Percentiles rank a stretch among this genome's conserved stretches.
These are phyloP conservation scores for Acipenser ruthenus DNA, from an alignment of 2,797 vertebrate genomes.

Conservation along the genomic window DNA sequence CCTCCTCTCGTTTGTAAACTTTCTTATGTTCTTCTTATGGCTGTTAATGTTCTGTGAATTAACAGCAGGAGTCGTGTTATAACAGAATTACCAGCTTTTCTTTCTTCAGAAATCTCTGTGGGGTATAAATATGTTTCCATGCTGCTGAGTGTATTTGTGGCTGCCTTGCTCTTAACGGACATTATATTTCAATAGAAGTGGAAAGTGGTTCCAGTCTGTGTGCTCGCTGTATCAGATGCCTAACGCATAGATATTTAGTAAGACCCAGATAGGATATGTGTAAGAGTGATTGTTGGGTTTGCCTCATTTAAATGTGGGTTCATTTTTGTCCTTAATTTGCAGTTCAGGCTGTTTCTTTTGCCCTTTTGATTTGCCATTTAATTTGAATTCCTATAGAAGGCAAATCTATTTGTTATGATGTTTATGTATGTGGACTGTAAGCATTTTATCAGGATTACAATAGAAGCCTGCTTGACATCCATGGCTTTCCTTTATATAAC, in stretches of 20 bases:
- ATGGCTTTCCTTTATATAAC: conserved; percentile 6
- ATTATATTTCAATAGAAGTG: no score
- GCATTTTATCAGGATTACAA: conserved; percentile 7
- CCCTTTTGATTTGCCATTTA: conserved; percentile 4
- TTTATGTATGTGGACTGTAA: background rate
- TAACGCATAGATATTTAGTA: background rate
- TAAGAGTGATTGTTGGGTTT: conserved; percentile 18
- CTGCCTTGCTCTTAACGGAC: no score
- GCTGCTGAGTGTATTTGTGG: no score
- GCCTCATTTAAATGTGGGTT: conserved; percentile 19
- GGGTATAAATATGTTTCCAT: no score
- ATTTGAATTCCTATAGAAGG: background rate
- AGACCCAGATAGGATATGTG: background rate
- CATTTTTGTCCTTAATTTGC: conserved; percentile 53
- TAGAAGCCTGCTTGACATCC: conserved; percentile 2
- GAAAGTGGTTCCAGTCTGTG: background rate
- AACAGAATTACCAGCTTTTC: no score
- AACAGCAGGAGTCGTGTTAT: no score
- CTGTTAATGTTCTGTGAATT: no score
- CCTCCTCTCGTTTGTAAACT: no score
- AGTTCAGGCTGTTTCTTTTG: conserved; percentile 36
- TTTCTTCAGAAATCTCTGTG: no score
- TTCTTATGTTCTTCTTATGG: no score
- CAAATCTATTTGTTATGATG: background rate
- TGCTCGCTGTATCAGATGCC: background rate